phyloP scores from a whole-genome alignment of 2,113 vertebrate species.

The Lepus americanus region DNA sequence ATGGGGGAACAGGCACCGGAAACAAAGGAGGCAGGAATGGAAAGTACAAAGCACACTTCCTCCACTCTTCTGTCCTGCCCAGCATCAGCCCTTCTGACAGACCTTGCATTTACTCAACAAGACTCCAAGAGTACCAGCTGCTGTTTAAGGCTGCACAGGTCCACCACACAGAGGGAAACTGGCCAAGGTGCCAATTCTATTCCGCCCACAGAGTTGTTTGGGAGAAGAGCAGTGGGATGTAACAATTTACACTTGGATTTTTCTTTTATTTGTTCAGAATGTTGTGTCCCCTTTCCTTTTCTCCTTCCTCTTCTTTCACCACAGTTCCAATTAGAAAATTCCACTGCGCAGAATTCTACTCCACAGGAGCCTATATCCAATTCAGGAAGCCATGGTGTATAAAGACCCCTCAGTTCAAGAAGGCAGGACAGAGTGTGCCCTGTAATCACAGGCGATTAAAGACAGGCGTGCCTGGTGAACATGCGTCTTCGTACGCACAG shows the following conservation, averaged over 20 bases:
- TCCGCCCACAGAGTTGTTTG: constrained; percentile 54
- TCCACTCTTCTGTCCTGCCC: background rate
- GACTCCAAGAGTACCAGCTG: background rate
- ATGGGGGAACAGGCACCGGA: too few relatives aligned
- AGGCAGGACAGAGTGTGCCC: constrained; percentile 52
- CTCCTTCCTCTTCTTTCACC: constrained; percentile 63
- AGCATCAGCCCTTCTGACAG: background rate
- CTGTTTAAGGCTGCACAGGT: background rate
- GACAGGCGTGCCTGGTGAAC: constrained; percentile 43
- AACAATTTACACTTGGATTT: constrained; percentile 52
- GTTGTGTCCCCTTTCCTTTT: constrained; percentile 46
- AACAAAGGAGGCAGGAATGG: too few relatives aligned
- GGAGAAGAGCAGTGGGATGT: constrained; percentile 7
- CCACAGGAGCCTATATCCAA: constrained; percentile 61
- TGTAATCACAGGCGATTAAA: constrained; percentile 75
- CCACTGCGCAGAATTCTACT: constrained; percentile 55
- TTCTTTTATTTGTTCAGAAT: constrained; percentile 58
- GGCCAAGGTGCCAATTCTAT: background rate
- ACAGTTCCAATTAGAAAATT: constrained; percentile 68
- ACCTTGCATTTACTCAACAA: background rate
- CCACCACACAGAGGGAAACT: background rate
- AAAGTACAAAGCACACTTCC: background rate
- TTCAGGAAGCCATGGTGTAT: constrained; percentile 33
- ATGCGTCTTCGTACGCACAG: constrained; percentile 21
- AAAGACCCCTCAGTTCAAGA: constrained; percentile 60